A percentile compares a stretch with the other conserved stretches of the same genome.
phyloP scores from a whole-genome alignment of 2,888 invertebrate species.

The Eilema caniola region DNA sequence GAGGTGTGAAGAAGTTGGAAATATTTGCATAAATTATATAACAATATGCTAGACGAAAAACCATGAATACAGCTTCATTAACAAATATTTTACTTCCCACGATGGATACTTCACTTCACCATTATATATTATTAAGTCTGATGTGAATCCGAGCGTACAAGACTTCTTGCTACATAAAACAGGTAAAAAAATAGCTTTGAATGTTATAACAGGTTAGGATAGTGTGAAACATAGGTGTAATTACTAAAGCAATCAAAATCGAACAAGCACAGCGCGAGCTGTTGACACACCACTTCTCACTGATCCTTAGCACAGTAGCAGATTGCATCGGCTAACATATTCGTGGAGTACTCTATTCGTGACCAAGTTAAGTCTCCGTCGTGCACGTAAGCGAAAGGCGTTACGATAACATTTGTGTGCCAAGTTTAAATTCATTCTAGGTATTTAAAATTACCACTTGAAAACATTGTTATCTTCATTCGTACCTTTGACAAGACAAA shows the following conservation, averaged over 20 bases:
- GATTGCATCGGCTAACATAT: slow-evolving; percentile 22
- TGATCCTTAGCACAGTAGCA: slow-evolving; percentile 17
- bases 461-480: slow-evolving; percentile 28
- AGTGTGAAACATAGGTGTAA: not conserved
- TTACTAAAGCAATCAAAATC: slow-evolving; percentile 2
- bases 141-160: not conserved
- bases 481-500: slow-evolving; percentile 16
- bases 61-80: not conserved
- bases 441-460: slow-evolving; percentile 23
- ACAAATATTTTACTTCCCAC: not conserved
- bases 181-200: not conserved
- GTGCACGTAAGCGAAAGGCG: slow-evolving; percentile 22
- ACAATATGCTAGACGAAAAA: not conserved
- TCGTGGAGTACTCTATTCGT: slow-evolving; percentile 28
- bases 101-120: not conserved
- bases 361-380: slow-evolving; percentile 25
- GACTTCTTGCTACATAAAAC: not conserved
- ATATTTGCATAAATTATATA: slow-evolving; percentile 7
- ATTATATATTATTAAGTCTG: not conserved
- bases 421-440: slow-evolving; percentile 29
- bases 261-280: not conserved
- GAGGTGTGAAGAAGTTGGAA: slow-evolving; percentile 17
- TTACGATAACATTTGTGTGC: slow-evolving; percentile 31
- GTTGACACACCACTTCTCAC: slow-evolving; percentile 15
- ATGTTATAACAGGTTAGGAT: not conserved